These are phyloP conservation scores for Serinus canaria DNA, from an alignment of 2,113 vertebrate genomes.

Conservation along the genomic window DNA sequence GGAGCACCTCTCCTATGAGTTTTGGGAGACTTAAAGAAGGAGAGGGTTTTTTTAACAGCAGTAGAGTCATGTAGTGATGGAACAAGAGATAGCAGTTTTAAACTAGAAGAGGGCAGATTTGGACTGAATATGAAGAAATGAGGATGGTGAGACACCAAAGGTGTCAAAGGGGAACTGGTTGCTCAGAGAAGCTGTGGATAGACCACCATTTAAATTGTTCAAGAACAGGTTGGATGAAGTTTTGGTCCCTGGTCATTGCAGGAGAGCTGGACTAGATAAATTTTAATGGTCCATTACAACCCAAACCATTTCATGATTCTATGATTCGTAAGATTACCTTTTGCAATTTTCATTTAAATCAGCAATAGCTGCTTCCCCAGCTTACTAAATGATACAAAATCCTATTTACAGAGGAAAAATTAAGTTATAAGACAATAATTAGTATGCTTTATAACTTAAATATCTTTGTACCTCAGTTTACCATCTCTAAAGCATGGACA, in stretches of 20 bases:
- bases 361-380: background rate
- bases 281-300: background rate
- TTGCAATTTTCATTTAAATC: background rate
- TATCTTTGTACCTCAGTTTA: background rate
- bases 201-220: background rate
- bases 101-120: background rate
- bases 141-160: background rate
- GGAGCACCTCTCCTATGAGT: background rate
- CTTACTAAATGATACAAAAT: background rate
- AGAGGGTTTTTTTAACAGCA: background rate
- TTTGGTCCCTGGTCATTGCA: background rate
- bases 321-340: background rate
- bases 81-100: background rate
- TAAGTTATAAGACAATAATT: background rate
- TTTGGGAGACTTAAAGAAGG: background rate
- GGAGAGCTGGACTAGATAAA: background rate
- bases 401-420: background rate
- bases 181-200: background rate
- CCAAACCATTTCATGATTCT: background rate
- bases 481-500: background rate
- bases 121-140: background rate
- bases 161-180: background rate
- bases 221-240: background rate
- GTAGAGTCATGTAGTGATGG: background rate
- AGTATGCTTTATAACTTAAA: background rate